Evolutionary conservation across 2,888 invertebrate genomes (phyloP), one percentile per base, ranked within the genome.

Genomic region (Drosophila nr. fundita): DNA sequence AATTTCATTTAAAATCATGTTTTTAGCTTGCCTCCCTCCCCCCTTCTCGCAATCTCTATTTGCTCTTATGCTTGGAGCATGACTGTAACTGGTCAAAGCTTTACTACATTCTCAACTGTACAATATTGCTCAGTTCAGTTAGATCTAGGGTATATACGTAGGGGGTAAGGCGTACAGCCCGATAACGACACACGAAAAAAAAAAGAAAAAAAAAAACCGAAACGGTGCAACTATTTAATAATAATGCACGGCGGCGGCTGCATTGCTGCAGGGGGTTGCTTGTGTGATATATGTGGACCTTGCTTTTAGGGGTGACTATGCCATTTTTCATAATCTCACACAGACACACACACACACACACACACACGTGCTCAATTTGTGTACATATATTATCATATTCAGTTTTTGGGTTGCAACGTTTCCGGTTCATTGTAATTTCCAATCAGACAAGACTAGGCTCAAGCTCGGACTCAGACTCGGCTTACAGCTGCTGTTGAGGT

Each of bases 361-460:
- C 34, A 40, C n/a, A 38, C 42, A 34, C 10, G 30, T 29, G 34
- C 30, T 30, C 21, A 21, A 40, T n/a, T 10, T 40, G 42, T 42
- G 21, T 65, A 62, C 48, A 71, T 49, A 66, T 57, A 76, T 78
- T 80, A 76, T 80, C 76, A 77, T 77, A 73, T 77, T 68, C 65
- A 66, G 55, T 69, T 69, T 78, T 78, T 75, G 55, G 72, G 64
- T 70, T 76, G 69, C 75, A 71, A 78, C 73, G 50, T 61, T 82
- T 81, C 80, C 80, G 83, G 74, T 76, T 83, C 73, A 73, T 74
- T 87, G 80, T 81, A 87, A 78, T 83, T 87, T 85, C 87, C 82
- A 85, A 85, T 89, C 89, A 77, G 83, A 79, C 57, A 57, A 63
- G 62, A 58, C 76, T 75, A 61, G 63, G 76, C 66, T 62, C 62